Evolutionary conservation across 2,113 vertebrate genomes (phyloP).

Genomic region (Cebus imitator): DNA sequence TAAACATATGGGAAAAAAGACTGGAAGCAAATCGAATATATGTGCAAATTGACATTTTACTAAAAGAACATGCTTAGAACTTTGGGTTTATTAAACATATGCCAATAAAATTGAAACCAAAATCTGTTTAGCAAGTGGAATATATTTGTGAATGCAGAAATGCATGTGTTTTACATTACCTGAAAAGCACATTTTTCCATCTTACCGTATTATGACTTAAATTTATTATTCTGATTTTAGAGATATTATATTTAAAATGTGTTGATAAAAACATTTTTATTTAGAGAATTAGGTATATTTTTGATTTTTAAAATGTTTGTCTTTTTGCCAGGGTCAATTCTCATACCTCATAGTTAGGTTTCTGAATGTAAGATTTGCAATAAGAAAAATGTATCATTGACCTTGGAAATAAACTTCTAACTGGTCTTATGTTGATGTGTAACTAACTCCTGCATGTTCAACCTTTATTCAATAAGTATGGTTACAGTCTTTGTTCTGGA

Average conservation of each 20-base stretch:
- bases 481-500: background rate
- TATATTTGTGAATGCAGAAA: conserved; percentile 31
- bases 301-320: background rate
- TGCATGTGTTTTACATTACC: background rate
- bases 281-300: background rate
- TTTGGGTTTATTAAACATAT: conserved; percentile 36
- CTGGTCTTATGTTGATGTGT: background rate
- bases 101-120: conserved; percentile 14
- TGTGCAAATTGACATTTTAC: conserved; percentile 53
- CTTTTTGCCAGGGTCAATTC: background rate
- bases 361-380: background rate
- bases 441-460: background rate
- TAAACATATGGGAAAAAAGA: background rate
- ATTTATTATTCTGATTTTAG: conserved; percentile 32
- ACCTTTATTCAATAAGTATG: background rate
- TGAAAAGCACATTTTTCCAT: conserved; percentile 4
- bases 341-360: background rate
- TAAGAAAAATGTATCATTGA: background rate
- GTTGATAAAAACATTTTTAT: background rate
- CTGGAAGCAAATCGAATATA: conserved; percentile 43
- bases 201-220: conserved; percentile 1
- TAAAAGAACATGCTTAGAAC: conserved; percentile 40
- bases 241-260: background rate
- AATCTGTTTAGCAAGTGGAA: conserved; percentile 24
- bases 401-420: background rate